A percentile compares a stretch with the other conserved stretches of the same genome.
phyloP scores from a whole-genome alignment of 2,888 invertebrate genomes.

The Aphodius sticticus region DNA sequence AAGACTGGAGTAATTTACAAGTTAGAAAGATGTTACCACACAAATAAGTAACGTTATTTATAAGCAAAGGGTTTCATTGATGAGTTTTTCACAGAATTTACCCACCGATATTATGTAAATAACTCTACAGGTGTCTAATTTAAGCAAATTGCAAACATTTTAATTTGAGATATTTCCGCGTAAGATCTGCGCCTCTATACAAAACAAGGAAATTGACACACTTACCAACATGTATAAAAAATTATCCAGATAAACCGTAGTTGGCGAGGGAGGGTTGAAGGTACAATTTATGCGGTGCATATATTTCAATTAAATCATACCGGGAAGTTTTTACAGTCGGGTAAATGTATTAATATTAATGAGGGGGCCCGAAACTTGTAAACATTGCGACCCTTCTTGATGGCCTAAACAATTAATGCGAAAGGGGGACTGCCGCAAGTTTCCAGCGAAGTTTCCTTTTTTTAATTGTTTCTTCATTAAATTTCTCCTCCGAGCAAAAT shows the following conservation, averaged over 20 bases:
- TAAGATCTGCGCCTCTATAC: neutral
- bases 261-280: neutral
- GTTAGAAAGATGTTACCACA: too few relatives aligned
- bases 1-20: too few relatives aligned
- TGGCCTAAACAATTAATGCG: constrained; percentile 4
- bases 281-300: neutral
- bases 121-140: too few relatives aligned
- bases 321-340: neutral
- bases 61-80: too few relatives aligned
- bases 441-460: constrained; percentile 4
- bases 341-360: neutral
- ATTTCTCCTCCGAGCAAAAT: neutral
- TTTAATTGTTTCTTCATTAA: constrained; percentile 4
- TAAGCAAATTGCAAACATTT: too few relatives aligned
- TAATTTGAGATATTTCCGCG: too few relatives aligned
- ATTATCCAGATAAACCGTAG: neutral
- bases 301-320: constrained; percentile 4
- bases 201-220: neutral
- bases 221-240: neutral
- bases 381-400: neutral
- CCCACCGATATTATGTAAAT: too few relatives aligned
- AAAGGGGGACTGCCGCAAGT: neutral
- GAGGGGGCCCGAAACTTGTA: neutral
- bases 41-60: too few relatives aligned
- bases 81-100: too few relatives aligned